Base-by-base conservation (phyloP, 2,113 vertebrate species). In the Stegostoma tigrinum region DNA sequence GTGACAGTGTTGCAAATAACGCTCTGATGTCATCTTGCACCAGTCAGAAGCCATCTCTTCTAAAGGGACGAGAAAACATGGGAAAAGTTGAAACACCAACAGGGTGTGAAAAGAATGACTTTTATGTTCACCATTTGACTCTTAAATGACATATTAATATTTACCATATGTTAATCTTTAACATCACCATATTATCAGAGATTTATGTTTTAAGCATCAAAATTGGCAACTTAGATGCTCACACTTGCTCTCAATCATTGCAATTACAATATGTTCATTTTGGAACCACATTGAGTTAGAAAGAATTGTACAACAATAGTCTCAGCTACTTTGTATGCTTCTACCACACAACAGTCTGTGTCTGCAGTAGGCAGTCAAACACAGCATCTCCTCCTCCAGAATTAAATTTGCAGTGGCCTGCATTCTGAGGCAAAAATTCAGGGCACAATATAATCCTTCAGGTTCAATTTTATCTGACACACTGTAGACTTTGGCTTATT, bases 1-100 rank as follows among this genome's bases (percentile, higher is more conserved):
- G 93, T 95, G 93, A 68, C 93, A 95, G 38, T 95, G 93, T 30
- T 48, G 93, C 38, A 95, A 67, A 27, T 95, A 95, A 24, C 19
- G 14, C 27, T 95, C 66, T 0, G 38, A 6, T 6, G 66, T 42
- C 93, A 95, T 45, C 64, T 27, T 48, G 42, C 93, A 95, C 93
- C 93, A 95, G 24, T 70, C 93, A 15, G 64, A 72, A 70, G 93
- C 93, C 93, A 95, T 72, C 38, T 68, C 93, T 45, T 70, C 93
- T 70, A 27, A 45, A 48, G 42, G 42, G 23, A 27, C 0, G 24
- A 68, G 91, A 70, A 23, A 14, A 45, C 2, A 67, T 70, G 38
- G 66, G 34, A 68, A 94, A 48, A 5, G 1, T 14, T 94, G 12
- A 94, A 94, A 70, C n/a, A 94, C 30, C n/a, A 19, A 91, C 89